phyloP scores from a whole-genome alignment of 2,113 vertebrate genomes.

The Taurulus bubalis region DNA sequence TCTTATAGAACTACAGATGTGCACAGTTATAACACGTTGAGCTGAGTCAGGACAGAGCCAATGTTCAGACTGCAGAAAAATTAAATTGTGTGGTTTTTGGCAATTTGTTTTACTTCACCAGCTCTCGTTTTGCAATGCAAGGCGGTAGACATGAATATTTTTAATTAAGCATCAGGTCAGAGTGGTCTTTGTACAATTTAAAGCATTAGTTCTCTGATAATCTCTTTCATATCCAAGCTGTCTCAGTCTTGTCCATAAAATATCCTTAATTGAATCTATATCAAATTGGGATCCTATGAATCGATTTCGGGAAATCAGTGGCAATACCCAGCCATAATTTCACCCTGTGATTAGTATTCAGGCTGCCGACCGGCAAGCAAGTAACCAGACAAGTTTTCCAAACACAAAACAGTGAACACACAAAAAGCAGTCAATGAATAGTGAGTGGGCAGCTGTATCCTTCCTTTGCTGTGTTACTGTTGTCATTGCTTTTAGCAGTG shows the following conservation, averaged over 20 bases:
- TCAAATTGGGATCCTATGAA: neutral
- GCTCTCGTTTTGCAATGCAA: too few species aligned
- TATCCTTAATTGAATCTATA: neutral
- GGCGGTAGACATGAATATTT: too few species aligned
- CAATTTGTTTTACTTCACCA: too few species aligned
- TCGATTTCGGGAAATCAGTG: neutral
- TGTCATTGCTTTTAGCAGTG: constrained; percentile 19
- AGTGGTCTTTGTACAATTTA: too few species aligned
- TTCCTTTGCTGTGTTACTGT: constrained; percentile 10
- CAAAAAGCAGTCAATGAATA: constrained; percentile 34
- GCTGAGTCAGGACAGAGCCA: neutral
- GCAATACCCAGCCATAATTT: neutral
- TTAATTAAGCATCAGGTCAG: too few species aligned
- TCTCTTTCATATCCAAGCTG: neutral
- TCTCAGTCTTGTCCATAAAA: neutral
- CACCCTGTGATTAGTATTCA: constrained; percentile 36
- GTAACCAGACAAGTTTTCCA: constrained; percentile 19
- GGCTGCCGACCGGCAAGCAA: neutral
- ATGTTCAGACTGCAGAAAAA: neutral
- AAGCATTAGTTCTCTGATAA: too few species aligned
- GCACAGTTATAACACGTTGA: neutral
- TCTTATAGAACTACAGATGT: neutral
- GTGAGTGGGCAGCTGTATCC: constrained; percentile 17
- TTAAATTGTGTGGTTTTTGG: neutral
- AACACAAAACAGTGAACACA: constrained; percentile 29